Evolutionary conservation across 2,888 invertebrate genomes (phyloP).

Genomic region (Andrena praecox): DNA sequence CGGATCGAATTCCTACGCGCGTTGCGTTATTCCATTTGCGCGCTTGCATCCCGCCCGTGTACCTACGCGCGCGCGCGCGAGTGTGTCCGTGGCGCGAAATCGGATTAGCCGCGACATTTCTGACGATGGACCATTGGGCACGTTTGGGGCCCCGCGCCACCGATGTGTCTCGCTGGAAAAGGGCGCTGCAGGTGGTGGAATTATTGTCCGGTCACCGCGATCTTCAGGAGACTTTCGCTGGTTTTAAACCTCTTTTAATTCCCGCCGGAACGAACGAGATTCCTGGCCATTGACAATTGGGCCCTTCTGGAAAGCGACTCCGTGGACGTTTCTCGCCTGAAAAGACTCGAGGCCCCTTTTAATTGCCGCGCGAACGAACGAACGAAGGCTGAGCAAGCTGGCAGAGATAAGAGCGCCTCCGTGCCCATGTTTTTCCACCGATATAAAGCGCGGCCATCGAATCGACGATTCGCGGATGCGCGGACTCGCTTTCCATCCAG

Average conservation of each 20-base stretch:
- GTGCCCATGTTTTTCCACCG: constrained; percentile 60
- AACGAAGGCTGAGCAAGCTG: constrained; percentile 12
- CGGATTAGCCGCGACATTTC: constrained; percentile 23
- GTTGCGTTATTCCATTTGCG: constrained; percentile 11
- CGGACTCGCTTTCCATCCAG: constrained; percentile 22
- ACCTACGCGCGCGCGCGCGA: background rate
- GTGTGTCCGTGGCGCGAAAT: constrained; percentile 3
- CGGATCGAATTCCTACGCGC: constrained; percentile 40
- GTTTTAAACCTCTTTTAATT: too few relatives aligned
- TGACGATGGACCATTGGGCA: background rate
- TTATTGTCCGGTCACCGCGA: too few relatives aligned
- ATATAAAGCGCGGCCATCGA: constrained; percentile 57
- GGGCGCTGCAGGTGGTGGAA: too few relatives aligned
- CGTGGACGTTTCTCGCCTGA: too few relatives aligned
- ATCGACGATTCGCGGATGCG: constrained; percentile 52
- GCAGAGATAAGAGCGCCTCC: constrained; percentile 52
- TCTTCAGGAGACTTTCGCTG: too few relatives aligned
- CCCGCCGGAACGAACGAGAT: too few relatives aligned
- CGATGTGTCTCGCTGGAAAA: background rate
- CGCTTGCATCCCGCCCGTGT: background rate
- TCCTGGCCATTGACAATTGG: too few relatives aligned
- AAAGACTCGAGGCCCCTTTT: background rate
- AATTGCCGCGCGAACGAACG: constrained; percentile 34
- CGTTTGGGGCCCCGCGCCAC: too few relatives aligned
- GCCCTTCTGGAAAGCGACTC: too few relatives aligned